These are phyloP conservation scores for Andrena bicolor DNA, from an alignment of 2,888 invertebrate genomes.

Conservation along the genomic window DNA sequence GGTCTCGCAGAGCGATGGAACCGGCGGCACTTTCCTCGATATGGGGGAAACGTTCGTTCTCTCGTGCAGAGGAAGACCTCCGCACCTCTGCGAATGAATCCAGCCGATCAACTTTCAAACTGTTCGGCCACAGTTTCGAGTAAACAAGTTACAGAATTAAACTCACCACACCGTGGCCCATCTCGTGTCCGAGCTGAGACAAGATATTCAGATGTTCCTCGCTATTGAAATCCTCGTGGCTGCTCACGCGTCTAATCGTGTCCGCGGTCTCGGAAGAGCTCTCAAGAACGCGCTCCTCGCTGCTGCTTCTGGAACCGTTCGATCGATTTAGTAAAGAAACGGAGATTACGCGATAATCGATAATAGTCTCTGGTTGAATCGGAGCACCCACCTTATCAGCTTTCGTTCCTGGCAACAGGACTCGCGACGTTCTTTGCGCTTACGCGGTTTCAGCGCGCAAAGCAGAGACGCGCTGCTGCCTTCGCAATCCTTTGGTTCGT, in stretches of 20 bases:
- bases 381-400: constrained; percentile 78
- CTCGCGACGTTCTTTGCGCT: constrained; percentile 88
- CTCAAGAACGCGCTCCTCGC: constrained; percentile 83
- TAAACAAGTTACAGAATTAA: neutral
- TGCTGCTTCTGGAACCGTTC: constrained; percentile 77
- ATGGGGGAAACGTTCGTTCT: constrained; percentile 83
- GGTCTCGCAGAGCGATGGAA: constrained; percentile 79
- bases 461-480: constrained; percentile 85
- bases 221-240: constrained; percentile 87
- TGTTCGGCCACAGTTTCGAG: too few species aligned
- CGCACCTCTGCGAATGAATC: constrained; percentile 76
- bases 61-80: constrained; percentile 81
- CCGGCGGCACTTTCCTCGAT: constrained; percentile 78
- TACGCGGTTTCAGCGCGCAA: constrained; percentile 87
- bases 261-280: constrained; percentile 73
- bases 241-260: constrained; percentile 87
- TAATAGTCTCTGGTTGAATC: neutral
- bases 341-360: neutral
- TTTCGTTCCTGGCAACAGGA: constrained; percentile 85
- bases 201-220: constrained; percentile 80
- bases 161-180: constrained; percentile 84
- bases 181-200: constrained; percentile 81
- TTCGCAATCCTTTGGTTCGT: constrained; percentile 85
- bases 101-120: too few species aligned
- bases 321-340: neutral